Percentiles rank a stretch among this genome's conserved stretches.
phyloP scores from a whole-genome alignment of 2,797 vertebrate genomes.

The Fundulus diaphanus region DNA sequence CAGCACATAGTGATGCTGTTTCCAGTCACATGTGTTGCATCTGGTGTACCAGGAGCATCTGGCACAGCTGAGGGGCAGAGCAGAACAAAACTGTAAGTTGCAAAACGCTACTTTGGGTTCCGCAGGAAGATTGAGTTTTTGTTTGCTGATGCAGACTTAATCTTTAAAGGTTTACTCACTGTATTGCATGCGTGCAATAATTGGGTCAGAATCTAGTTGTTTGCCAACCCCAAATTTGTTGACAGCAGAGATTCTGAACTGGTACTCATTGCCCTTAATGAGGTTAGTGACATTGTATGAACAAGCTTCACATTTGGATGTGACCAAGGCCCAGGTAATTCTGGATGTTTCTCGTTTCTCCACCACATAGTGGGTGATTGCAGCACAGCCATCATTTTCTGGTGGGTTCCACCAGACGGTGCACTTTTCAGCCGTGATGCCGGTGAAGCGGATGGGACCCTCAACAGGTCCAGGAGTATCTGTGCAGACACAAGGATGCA shows the following conservation, averaged over 20 bases:
- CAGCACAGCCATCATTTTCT: slow-evolving; percentile 94
- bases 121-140: background rate
- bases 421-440: slow-evolving; percentile 93
- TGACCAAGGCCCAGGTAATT: slow-evolving; percentile 93
- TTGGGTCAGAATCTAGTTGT: slow-evolving; percentile 91
- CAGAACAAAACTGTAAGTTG: slow-evolving; percentile 2
- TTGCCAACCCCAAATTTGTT: slow-evolving; percentile 96
- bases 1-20: slow-evolving; percentile 94
- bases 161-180: slow-evolving; percentile 83
- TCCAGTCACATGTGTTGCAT: slow-evolving; percentile 92
- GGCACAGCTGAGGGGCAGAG: slow-evolving; percentile 85
- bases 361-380: slow-evolving; percentile 91
- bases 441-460: slow-evolving; percentile 95
- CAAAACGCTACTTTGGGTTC: background rate
- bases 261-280: slow-evolving; percentile 98
- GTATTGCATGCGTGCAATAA: slow-evolving; percentile 95
- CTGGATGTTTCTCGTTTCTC: slow-evolving; percentile 98
- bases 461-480: slow-evolving; percentile 94
- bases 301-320: slow-evolving; percentile 94
- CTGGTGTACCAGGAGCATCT: slow-evolving; percentile 94
- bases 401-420: slow-evolving; percentile 98
- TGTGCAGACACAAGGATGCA: slow-evolving; percentile 60
- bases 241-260: slow-evolving; percentile 96
- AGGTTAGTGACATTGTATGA: slow-evolving; percentile 92
- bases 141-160: background rate